Percentiles rank a stretch among this genome's conserved stretches.
Evolutionary conservation across 2,888 invertebrate genomes (phyloP).

Genomic region (Belgica antarctica): DNA sequence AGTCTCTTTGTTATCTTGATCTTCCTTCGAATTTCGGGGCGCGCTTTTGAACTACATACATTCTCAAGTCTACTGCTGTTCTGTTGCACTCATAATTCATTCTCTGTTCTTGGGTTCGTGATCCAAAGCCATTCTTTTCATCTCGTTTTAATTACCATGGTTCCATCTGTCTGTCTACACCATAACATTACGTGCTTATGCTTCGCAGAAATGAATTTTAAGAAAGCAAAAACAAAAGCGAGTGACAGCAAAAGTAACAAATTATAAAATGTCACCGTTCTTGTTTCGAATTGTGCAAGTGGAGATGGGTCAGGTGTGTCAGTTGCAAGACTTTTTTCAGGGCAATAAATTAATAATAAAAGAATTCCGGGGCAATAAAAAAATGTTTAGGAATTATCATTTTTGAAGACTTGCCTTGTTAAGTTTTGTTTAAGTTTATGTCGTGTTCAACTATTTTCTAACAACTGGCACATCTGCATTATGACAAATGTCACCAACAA

Average conservation of each 20-base stretch:
- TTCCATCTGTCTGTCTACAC: slow-evolving; percentile 30
- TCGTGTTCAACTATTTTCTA: too few relatives aligned
- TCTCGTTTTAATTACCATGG: slow-evolving; percentile 21
- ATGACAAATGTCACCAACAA: neutral
- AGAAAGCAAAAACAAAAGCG: neutral
- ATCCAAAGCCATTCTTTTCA: neutral
- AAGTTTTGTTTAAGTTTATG: too few relatives aligned
- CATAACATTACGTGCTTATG: slow-evolving; percentile 29
- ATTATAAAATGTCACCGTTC: slow-evolving; percentile 19
- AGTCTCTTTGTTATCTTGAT: slow-evolving; percentile 15
- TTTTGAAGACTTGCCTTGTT: too few relatives aligned
- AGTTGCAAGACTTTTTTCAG: too few relatives aligned
- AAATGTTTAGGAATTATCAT: too few relatives aligned
- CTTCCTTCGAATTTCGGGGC: neutral
- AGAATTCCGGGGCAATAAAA: too few relatives aligned
- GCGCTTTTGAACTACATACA: neutral
- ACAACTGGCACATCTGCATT: neutral
- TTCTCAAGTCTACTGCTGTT: neutral
- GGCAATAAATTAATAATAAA: too few relatives aligned
- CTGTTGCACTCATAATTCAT: slow-evolving; percentile 32
- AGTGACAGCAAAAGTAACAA: neutral
- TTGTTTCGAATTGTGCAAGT: neutral
- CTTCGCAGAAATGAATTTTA: slow-evolving; percentile 13
- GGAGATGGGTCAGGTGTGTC: neutral
- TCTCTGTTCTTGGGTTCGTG: neutral